Evolutionary conservation across 1,140 invertebrate species (phyloP).

Genomic region (Anoplophora glabripennis): DNA sequence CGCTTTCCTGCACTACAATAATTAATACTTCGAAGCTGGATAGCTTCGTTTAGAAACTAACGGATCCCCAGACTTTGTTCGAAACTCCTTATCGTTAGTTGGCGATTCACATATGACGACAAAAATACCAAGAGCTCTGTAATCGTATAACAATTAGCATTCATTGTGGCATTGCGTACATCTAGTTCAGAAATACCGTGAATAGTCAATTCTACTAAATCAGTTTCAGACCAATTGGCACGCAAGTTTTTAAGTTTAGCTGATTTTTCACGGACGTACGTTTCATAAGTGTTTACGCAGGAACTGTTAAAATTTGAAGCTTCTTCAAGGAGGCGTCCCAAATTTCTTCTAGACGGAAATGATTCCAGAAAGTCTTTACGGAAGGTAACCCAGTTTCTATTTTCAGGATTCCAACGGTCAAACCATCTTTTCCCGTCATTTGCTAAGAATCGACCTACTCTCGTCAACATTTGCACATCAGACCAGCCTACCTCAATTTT

Average conservation of each 20-base stretch:
- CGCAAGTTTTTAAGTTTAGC: background rate
- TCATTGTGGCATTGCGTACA: background rate
- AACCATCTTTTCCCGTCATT: background rate
- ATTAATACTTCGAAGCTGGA: too few species aligned
- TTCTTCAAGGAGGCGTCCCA: too few species aligned
- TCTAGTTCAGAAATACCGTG: too few species aligned
- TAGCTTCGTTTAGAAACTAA: too few species aligned
- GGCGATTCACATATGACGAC: background rate
- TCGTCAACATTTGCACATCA: background rate
- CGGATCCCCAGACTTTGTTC: too few species aligned
- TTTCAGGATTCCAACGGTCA: background rate
- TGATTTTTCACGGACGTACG: background rate
- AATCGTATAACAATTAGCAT: background rate
- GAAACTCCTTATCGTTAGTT: too few species aligned
- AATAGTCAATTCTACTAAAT: too few species aligned
- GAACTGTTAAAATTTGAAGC: too few species aligned
- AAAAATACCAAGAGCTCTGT: background rate
- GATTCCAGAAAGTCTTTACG: too few species aligned
- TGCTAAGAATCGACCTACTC: background rate
- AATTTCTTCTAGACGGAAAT: too few species aligned
- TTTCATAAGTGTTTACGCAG: slow-evolving; percentile 2
- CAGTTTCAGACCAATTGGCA: background rate
- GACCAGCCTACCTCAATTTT: slow-evolving; percentile 1
- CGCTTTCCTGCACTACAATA: too few species aligned
- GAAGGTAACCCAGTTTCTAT: too few species aligned